Evolutionary conservation across 2,113 vertebrate genomes (phyloP), one percentile per base, ranked within the genome.

Genomic region (Semicossyphus pulcher): DNA sequence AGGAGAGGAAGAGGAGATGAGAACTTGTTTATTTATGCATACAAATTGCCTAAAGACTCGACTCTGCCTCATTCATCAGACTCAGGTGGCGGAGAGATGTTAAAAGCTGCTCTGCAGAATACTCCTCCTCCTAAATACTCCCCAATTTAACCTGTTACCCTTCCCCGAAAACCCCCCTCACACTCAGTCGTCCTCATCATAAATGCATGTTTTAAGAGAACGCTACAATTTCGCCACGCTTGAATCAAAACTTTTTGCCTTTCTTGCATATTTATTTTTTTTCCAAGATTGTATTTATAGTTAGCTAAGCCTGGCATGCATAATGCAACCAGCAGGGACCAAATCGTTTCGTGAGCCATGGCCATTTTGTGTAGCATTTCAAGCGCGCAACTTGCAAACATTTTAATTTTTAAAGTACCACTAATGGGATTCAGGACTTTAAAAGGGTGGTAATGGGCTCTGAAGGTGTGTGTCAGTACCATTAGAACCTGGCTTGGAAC

Each of bases 11-110:
- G 81, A 82, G 67, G 62, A 78, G 83, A 88, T 86, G 84, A 88
- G 69, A 72, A 62, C 59, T 53, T 90, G 83, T 91, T 91, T 88
- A 91, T 90, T 90, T 88, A 82, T 89, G 81, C 74, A 85, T 83
- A 87, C 72, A 81, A 58, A 88, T 89, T 87, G 81, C 80, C 83
- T 85, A 84, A 88, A 90, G 81, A 87, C 89, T 76, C 42, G 58
- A 78, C 72, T 83, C 74, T 66, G 75, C 67, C 73, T 91, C 81
- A 44, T 88, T 89, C 58, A 82, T 89, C 86, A 86, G 76, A 81
- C 77, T 81, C 81, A 78, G 80, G 57, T 84, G 86, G 81, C 80
- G 32, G 59, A 65, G 60, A 66, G 57, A 26, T 70, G 65, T 76
- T 52, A 64, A 64, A 69, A 75, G 78, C 49, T 45, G 51, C 60